A percentile compares a stretch with the other conserved stretches of the same genome.
These are phyloP conservation scores for Lochmaea crataegi DNA, from an alignment of 2,888 invertebrate species.

Conservation along the genomic window DNA sequence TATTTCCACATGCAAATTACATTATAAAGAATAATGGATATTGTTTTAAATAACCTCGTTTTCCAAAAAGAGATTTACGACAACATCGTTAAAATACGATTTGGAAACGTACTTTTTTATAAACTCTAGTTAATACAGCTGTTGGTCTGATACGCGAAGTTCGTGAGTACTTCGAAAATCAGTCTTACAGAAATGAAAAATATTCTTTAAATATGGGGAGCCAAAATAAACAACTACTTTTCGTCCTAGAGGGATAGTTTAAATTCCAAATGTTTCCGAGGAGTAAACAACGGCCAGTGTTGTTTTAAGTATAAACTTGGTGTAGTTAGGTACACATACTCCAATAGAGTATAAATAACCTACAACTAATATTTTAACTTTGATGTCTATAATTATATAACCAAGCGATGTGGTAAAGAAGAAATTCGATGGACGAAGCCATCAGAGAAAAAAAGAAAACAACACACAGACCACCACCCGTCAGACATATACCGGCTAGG, in stretches of 20 bases:
- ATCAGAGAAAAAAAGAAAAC: no score
- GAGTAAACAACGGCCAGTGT: not conserved
- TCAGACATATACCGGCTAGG: no score
- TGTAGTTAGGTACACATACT: not conserved
- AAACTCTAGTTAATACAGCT: not conserved
- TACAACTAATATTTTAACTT: not conserved
- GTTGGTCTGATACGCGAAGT: not conserved
- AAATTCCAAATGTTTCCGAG: not conserved
- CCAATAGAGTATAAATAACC: not conserved
- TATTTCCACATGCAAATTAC: not conserved
- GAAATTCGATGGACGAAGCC: no score
- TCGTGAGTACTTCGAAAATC: no score
- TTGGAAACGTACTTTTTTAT: no score
- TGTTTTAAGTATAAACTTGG: not conserved
- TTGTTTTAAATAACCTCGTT: no score
- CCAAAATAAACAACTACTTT: not conserved
- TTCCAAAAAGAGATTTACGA: not conserved
- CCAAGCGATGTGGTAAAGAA: no score
- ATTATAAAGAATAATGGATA: not conserved
- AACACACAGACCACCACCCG: no score
- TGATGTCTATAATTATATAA: no score
- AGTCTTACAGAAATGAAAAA: no score
- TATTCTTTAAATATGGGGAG: not conserved
- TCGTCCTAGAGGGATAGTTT: not conserved
- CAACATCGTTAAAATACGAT: no score